Evolutionary conservation across 2,797 vertebrate genomes (phyloP), one percentile per base, ranked within the genome.

Genomic region (Xerus rutilus): DNA sequence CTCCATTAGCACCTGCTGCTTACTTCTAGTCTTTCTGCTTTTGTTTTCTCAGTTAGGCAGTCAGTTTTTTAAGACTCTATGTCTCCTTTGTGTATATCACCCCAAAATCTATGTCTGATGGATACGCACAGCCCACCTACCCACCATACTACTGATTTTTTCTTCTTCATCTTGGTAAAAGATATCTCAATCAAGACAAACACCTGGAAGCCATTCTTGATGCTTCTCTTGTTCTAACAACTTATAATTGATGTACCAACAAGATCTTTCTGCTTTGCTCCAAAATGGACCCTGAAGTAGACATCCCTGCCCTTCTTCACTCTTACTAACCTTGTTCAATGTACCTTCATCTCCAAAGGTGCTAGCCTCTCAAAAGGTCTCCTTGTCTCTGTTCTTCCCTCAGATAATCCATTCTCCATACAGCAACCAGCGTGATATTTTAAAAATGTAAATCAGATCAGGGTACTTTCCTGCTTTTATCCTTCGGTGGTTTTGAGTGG

Each of bases 381-480:
- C 43, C 73, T 76, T 76, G 43, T 87, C 86, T 39, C 62, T 91
- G 32, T 72, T 72, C 54, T 91, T 89, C n/a, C 57, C 10, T 54
- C 74, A 67, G 69, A 52, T 86, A 91, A 86, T 81, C 54, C 43
- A 57, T 91, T 86, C 49, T 85, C 52, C 32, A 30, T 21, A 49
- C 1, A 30, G n/a, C 30, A 89, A 20, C 49, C 21, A 49, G 43
- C 90, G 64, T 94, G 64, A 81, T 74, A 35, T 54, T 92, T 95
- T 92, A 7, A 23, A 92, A 87, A 45, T 87, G 45, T 85, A 52
- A 79, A 74, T 70, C 45, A 94, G 21, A 70, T 95, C 65, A n/a
- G 81, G 39, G 59, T 96, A 69, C 30, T 94, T 14, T 57, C 39
- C 32, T 62, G 18, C 30, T 45, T 87, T 81, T 47, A 73, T 88